Evolutionary conservation across 2,888 invertebrate species (phyloP), one percentile per base, ranked within the genome.

Genomic region (Caenorhabditis sp.): DNA sequence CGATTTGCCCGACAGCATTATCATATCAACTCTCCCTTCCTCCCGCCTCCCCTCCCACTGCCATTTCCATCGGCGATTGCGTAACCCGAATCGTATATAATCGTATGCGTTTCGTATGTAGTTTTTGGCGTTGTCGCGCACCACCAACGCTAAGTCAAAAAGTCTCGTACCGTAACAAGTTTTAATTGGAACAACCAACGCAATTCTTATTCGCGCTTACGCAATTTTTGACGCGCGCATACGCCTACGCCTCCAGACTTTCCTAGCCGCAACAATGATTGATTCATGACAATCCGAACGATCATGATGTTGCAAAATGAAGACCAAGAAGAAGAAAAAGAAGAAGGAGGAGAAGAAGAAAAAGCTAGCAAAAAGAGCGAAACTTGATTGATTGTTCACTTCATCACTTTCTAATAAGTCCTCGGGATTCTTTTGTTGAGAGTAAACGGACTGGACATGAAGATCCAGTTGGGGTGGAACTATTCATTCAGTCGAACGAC

Each of bases 111-210:
- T 58, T 68, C 68, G 48, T 59, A 68, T 59, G 66, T 50, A 68
- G 68, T 58, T 50, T 58, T 68, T 50, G 50, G 37, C 30, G 56
- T 26, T 30, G 48, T 66, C 30, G 66, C 27, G 43, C 48, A 24
- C 37, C 50, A 27, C 39, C 50, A 27, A 58, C 43, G 58, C 50
- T 48, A 68, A 52, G 59, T 52, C 68, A 68, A 59, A 68, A 68
- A 68, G 68, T 68, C 68, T 68, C 68, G 68, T 68, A 68, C 68
- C 68, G 68, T 68, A 68, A 59, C 68, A 59, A 68, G 68, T 68
- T 68, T 68, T 68, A 68, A 68, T 68, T 68, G 68, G 68, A 68
- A 68, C 56, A 66, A 27, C 52, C 52, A 45, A 68, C 59, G 68
- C 52, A 58, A 59, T 68, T 39, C n/a, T 35, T 22, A 11, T 32